phyloP scores from a whole-genome alignment of 2,888 invertebrate species.

The Lysandra bellargus region DNA sequence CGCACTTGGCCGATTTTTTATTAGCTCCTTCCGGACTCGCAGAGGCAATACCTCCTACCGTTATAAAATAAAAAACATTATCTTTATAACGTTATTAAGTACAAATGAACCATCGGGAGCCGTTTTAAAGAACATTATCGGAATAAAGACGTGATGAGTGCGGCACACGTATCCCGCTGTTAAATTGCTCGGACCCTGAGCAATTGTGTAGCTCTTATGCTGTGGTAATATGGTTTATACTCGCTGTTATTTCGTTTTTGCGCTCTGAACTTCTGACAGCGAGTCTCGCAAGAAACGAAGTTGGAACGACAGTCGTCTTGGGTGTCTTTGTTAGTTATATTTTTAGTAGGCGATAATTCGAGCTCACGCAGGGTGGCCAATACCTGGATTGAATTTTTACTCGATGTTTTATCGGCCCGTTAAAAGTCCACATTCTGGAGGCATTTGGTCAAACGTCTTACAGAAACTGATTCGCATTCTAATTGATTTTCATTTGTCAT shows the following conservation, averaged over 20 bases:
- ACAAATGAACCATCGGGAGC: constrained; percentile 22
- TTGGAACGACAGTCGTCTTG: constrained; percentile 40
- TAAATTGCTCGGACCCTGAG: constrained; percentile 35
- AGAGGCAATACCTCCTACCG: constrained; percentile 19
- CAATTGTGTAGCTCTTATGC: not conserved
- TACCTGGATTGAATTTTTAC: constrained; percentile 35
- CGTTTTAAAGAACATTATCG: constrained; percentile 43
- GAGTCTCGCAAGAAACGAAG: constrained; percentile 42
- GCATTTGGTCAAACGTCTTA: constrained; percentile 7
- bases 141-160: constrained; percentile 54
- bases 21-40: constrained; percentile 9
- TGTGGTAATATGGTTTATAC: not conserved
- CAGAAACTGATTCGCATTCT: not conserved
- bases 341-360: constrained; percentile 39
- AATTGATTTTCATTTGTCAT: not conserved
- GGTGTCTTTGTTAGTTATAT: constrained; percentile 41
- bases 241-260: not conserved
- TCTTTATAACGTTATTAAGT: constrained; percentile 30
- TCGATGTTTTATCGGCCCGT: constrained; percentile 22
- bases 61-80: constrained; percentile 25
- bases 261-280: constrained; percentile 34
- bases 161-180: constrained; percentile 48
- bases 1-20: not conserved
- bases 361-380: constrained; percentile 40
- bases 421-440: not conserved